Base-by-base conservation (phyloP, 2,888 invertebrate species). In the Ormyrus rosae region DNA sequence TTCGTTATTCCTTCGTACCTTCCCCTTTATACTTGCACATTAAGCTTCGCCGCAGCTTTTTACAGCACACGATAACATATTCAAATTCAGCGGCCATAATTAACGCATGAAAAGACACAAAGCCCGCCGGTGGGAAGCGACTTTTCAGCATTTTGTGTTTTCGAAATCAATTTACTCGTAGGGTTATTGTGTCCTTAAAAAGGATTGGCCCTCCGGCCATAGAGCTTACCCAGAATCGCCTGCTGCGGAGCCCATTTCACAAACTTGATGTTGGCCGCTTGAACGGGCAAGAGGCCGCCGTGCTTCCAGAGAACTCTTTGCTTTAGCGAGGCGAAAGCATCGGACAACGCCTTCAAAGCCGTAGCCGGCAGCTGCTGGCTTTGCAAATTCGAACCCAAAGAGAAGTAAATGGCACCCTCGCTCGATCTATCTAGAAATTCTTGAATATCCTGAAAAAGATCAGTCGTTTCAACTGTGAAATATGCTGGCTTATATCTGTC, bases 231-330 rank as follows among this genome's bases (percentile, higher is more conserved):
- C n/a, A 90, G 85, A 81, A 91, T 86, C 81, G 89, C 90, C 84
- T 90, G 89, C 85, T 91, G 90, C 7, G 90, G 89, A 67, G 86
- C 87, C 90, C 91, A 91, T 83, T 91, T 89, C 67, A 87, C 85
- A 82, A 91, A 86, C 86, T 89, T 90, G 69, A 92, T 89, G 85
- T 91, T 91, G 78, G 81, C 83, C 64, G 90, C 85, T 84, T 85
- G 86, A 84, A 85, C 87, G 81, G 87, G 83, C 85, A 86, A 85
- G 63, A 84, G 84, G 55, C 86, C 85, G 79, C 85, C 86, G 85
- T 88, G 89, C 86, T 91, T 91, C 91, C 91, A 91, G 71, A 91
- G 84, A 82, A 91, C 89, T 85, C 87, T 88, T 85, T 90, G 90
- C 84, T 87, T 85, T 80, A 91, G 84, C 81, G 89, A 88, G 81